Evolutionary conservation across 2,797 vertebrate genomes (phyloP).

Genomic region (Megaceryle alcyon): DNA sequence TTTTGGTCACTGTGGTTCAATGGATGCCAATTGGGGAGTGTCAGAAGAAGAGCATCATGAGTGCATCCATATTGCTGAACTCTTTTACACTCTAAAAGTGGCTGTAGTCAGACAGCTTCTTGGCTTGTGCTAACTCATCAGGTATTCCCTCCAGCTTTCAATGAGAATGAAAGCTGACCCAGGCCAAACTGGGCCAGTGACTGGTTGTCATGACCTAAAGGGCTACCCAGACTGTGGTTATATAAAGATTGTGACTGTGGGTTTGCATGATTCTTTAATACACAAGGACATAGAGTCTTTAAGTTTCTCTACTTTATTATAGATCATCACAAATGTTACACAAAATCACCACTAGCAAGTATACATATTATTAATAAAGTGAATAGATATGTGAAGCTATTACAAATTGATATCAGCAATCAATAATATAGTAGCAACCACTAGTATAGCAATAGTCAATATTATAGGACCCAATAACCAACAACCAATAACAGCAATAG

Average conservation of each 20-base stretch:
- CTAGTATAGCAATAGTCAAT: not conserved
- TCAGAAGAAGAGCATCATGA: not conserved
- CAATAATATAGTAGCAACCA: not conserved
- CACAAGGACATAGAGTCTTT: not conserved
- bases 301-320: not conserved
- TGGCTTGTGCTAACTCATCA: not conserved
- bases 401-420: not conserved
- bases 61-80: not conserved
- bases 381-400: not conserved
- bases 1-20: not conserved
- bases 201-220: not conserved
- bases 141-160: not conserved
- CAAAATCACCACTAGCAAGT: not conserved
- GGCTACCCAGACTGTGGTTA: no score
- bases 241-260: rapidly evolving
- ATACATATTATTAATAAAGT: not conserved
- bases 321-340: not conserved
- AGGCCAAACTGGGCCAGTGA: not conserved
- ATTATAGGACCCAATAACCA: not conserved
- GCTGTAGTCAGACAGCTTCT: not conserved
- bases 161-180: not conserved
- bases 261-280: not conserved
- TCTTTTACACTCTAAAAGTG: not conserved
- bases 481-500: not conserved
- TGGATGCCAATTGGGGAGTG: not conserved